A percentile compares a stretch with the other conserved stretches of the same genome.
phyloP scores from a whole-genome alignment of 2,797 vertebrate genomes.

The Mormyrops attenuatus region DNA sequence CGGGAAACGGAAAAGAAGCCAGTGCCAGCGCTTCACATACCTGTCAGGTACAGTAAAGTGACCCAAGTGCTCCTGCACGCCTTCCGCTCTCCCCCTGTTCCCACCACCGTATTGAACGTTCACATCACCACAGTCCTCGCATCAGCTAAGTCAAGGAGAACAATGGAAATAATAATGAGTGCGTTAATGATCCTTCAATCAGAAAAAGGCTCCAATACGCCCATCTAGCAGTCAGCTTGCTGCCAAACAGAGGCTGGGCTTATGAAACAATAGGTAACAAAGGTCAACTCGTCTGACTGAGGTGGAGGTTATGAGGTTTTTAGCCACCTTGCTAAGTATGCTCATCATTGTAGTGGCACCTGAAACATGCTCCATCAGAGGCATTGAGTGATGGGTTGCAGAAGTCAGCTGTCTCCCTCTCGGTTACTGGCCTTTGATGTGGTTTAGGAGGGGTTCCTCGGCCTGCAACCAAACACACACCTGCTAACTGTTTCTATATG shows the following conservation, averaged over 20 bases:
- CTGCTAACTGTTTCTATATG: conserved; percentile 52
- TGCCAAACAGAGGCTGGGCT: neutral
- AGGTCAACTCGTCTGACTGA: neutral
- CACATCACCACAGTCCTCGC: neutral
- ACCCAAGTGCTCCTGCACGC: neutral
- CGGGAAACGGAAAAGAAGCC: conserved; percentile 97
- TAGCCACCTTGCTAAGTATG: neutral
- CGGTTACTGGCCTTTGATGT: conserved; percentile 52
- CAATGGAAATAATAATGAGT: neutral
- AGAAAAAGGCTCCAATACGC: neutral
- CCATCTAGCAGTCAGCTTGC: neutral
- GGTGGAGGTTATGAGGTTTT: neutral
- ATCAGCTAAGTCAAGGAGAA: neutral
- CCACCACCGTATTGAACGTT: neutral
- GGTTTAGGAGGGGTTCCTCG: conserved; percentile 50
- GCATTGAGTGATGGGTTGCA: conserved; percentile 27
- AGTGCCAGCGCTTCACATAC: conserved; percentile 94
- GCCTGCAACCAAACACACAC: conserved; percentile 49
- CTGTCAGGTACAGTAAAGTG: conserved; percentile 75
- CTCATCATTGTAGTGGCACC: neutral
- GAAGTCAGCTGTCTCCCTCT: conserved; percentile 39
- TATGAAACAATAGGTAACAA: neutral
- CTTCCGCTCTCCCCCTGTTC: neutral
- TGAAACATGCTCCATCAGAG: conserved; percentile 17
- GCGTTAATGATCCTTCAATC: neutral